Base-by-base conservation (phyloP, 2,888 invertebrate genomes). In the Erebia aethiops region DNA sequence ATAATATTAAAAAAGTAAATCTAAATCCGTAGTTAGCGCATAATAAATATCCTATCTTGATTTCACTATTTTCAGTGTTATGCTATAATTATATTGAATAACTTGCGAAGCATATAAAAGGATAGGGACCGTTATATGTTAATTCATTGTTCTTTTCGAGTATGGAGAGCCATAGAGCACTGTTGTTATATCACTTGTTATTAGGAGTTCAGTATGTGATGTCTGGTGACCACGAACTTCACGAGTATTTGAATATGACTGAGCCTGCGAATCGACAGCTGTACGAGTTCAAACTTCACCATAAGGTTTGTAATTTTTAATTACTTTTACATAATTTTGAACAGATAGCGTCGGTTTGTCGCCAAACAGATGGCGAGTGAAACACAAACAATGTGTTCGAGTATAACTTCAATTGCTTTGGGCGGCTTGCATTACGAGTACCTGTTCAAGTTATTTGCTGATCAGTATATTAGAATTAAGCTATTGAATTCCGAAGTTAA, bases 281-380 rank as follows among this genome's bases (percentile, higher is more conserved):
- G 0, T 76, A 80, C 58, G 83, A 87, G 60, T 87, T 87, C 71
- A 82, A 78, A 76, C 70, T 75, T 46, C 73, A 81, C 26, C 80
- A 85, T 72, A 80, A 80, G 78, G 86, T 85, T 78, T 68, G 76
- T 72, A 57, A n/a, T 35, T 5, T n/a, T 35, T 35, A 35, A 7
- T 35, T 35, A 35, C 35, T 7, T 35, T 35, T 35, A 35, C 35
- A 35, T 5, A 7, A 35, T 35, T 35, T 35, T 35, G 5, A 35
- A 35, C 35, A 35, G 35, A 7, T 35, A 35, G 35, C 3, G 26
- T 3, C 3, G 26, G 26, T 26, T 26, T 26, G 26, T 26, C 26
- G 4, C 26, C 26, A n/a, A 9, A 9, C 41, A 41, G 41, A 41
- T 41, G 41, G 7, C 41, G 0, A 43, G 43, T 43, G 43, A 43